Conservation (phyloP, 2,888 invertebrate genomes). For the Apodemia mormo region DNA sequence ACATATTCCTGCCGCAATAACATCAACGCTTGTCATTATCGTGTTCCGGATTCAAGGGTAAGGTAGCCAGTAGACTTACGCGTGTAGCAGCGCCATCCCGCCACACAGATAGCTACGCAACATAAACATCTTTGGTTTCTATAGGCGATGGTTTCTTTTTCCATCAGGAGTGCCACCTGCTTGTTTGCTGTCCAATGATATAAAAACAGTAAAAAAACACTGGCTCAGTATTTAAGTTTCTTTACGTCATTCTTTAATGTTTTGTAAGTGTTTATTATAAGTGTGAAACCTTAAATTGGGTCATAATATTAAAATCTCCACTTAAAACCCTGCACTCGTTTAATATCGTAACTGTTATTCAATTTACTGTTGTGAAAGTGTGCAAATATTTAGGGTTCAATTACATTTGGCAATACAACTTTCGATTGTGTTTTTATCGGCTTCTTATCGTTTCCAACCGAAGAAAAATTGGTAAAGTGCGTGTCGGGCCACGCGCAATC, state of each 20-base stretch:
- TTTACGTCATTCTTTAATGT: not conserved
- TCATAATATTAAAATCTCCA: not conserved
- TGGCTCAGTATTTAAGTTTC: conserved; percentile 41
- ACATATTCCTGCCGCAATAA: no score
- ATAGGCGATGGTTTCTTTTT: no score
- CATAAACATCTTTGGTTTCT: no score
- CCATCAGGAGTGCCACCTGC: no score
- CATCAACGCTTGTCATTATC: no score
- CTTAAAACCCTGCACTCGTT: conserved; percentile 1
- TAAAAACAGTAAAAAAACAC: conserved; percentile 14
- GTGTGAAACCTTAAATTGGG: not conserved
- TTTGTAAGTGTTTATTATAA: not conserved
- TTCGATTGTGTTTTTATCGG: not conserved
- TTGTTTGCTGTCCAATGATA: no score
- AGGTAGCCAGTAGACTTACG: no score
- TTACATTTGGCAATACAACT: conserved; percentile 5
- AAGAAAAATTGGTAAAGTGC: no score
- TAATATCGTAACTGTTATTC: not conserved
- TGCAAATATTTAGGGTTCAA: conserved; percentile 4
- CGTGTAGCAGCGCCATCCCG: no score
- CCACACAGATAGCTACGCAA: no score
- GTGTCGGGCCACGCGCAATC: no score
- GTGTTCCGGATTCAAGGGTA: no score
- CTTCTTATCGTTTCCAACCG: not conserved
- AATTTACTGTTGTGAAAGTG: not conserved